phyloP scores from a whole-genome alignment of 2,797 vertebrate genomes.

The Cottoperca gobio region DNA sequence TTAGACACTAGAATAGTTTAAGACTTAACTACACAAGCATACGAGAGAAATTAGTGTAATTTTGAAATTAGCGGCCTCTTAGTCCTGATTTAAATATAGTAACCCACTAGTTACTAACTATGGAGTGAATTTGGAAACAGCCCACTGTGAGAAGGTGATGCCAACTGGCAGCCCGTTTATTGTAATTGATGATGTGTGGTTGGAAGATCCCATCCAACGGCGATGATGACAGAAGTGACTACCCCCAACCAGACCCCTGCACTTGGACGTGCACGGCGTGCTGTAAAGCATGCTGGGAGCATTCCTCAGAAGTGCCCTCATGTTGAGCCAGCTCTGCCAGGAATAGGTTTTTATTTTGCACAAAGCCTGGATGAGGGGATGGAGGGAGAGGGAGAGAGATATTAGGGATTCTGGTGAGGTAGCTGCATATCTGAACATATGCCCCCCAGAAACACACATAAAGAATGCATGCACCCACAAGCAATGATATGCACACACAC shows the following conservation, averaged over 20 bases:
- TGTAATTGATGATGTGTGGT: slow-evolving; percentile 37
- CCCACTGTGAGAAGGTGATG: background rate
- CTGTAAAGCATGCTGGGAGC: slow-evolving; percentile 44
- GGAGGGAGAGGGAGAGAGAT: background rate
- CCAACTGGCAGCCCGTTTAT: slow-evolving; percentile 22
- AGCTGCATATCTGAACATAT: slow-evolving; percentile 36
- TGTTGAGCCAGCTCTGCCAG: slow-evolving; percentile 40
- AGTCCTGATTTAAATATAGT: slow-evolving; percentile 20
- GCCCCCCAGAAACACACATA: slow-evolving; percentile 19
- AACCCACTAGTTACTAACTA: slow-evolving; percentile 7
- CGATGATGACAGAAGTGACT: slow-evolving; percentile 23
- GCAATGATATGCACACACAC: slow-evolving; percentile 37
- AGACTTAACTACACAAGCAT: background rate
- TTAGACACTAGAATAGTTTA: background rate
- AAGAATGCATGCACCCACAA: slow-evolving; percentile 32
- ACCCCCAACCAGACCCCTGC: slow-evolving; percentile 23
- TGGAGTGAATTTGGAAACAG: slow-evolving; percentile 3
- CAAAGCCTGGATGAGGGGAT: slow-evolving; percentile 4
- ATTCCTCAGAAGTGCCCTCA: slow-evolving; percentile 71
- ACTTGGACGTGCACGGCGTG: background rate
- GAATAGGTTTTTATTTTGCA: slow-evolving; percentile 45
- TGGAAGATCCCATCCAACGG: slow-evolving; percentile 17
- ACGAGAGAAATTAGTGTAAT: background rate
- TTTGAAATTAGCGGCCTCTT: slow-evolving; percentile 8
- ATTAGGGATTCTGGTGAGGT: slow-evolving; percentile 32